Conservation (phyloP, 2,113 vertebrate species). For the Pseudonaja textilis region DNA sequence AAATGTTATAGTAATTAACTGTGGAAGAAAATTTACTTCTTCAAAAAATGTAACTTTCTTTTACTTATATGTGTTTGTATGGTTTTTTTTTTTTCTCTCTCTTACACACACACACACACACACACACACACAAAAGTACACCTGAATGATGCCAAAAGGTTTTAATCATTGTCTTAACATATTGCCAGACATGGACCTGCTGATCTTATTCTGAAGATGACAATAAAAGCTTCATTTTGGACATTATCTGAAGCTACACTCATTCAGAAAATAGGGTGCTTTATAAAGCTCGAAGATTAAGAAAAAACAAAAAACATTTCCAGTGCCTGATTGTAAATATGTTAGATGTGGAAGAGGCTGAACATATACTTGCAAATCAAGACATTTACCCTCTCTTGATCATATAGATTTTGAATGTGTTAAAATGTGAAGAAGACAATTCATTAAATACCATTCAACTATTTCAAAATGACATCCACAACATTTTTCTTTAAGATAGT, state of each 20-base stretch:
- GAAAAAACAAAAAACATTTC: constrained; percentile 5
- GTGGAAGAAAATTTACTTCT: background rate
- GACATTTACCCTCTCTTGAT: constrained; percentile 30
- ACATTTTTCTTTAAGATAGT: constrained; percentile 23
- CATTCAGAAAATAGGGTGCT: background rate
- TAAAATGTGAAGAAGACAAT: constrained; percentile 23
- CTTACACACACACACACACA: background rate
- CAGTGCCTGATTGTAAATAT: constrained; percentile 11
- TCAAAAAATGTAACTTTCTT: background rate
- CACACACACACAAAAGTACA: background rate
- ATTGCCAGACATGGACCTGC: constrained; percentile 18
- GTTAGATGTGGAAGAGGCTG: constrained; percentile 4
- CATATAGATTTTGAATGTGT: background rate
- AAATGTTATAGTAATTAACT: background rate
- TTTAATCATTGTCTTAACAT: constrained; percentile 20
- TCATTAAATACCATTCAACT: constrained; percentile 25
- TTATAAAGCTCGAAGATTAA: constrained; percentile 10
- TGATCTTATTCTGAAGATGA: constrained; percentile 11
- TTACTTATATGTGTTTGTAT: background rate
- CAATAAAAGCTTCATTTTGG: constrained; percentile 1
- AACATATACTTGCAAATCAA: constrained; percentile 28
- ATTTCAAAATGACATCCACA: constrained; percentile 7
- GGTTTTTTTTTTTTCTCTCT: background rate
- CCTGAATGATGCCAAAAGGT: background rate
- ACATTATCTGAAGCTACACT: constrained; percentile 26